These are phyloP conservation scores for Macrosoma leucophasiata DNA, from an alignment of 2,888 invertebrate species.

Conservation along the genomic window DNA sequence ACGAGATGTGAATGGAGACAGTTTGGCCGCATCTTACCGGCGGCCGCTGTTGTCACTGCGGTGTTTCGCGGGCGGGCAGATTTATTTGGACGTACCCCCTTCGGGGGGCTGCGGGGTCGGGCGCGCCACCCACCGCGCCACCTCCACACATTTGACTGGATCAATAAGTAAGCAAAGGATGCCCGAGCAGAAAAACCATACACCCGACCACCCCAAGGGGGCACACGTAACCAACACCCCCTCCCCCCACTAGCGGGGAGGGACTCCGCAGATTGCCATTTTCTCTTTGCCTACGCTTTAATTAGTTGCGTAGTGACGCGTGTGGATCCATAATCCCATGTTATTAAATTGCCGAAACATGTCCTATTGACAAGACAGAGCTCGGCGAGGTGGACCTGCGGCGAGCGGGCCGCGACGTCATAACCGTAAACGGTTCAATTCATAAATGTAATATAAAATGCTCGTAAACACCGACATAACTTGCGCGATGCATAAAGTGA, in stretches of 20 bases:
- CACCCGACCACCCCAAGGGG: slow-evolving; percentile 75
- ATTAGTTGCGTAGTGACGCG: slow-evolving; percentile 76
- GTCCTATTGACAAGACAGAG: slow-evolving; percentile 14
- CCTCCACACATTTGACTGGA: slow-evolving; percentile 78
- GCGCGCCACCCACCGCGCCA: slow-evolving; percentile 70
- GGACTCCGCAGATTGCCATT: slow-evolving; percentile 75
- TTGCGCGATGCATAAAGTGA: background rate
- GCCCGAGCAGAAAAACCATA: slow-evolving; percentile 78
- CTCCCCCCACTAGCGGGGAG: slow-evolving; percentile 67
- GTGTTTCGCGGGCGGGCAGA: slow-evolving; percentile 76
- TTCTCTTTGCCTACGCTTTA: slow-evolving; percentile 77
- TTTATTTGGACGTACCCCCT: slow-evolving; percentile 76
- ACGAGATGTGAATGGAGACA: slow-evolving; percentile 47
- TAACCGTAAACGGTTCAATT: too few relatives aligned
- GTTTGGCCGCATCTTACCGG: slow-evolving; percentile 71
- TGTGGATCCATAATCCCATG: slow-evolving; percentile 66
- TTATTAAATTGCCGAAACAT: slow-evolving; percentile 55
- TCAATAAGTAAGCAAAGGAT: slow-evolving; percentile 78
- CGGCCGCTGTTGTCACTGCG: slow-evolving; percentile 73
- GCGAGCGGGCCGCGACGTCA: too few relatives aligned
- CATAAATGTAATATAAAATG: background rate
- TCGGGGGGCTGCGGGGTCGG: slow-evolving; percentile 56
- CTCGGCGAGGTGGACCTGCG: slow-evolving; percentile 7
- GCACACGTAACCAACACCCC: slow-evolving; percentile 76
- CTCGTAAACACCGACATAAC: slow-evolving; percentile 1